Evolutionary conservation across 2,113 vertebrate genomes (phyloP).

Genomic region (Paracanthobrama guichenoti): DNA sequence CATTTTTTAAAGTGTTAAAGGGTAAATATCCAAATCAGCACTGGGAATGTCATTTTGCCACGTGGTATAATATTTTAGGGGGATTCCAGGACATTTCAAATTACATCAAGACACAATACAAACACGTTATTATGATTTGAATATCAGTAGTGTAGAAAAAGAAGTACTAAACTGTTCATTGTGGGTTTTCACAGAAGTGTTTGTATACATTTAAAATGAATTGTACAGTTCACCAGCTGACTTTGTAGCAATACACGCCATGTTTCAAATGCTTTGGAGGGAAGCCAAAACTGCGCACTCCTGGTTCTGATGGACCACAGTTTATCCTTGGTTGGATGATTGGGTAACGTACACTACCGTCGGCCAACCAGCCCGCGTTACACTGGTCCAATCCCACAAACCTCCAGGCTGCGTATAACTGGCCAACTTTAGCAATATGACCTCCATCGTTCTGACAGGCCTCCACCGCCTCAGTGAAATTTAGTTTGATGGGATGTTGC

Average conservation of each 20-base stretch:
- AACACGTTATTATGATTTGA: not conserved
- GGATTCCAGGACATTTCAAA: not conserved
- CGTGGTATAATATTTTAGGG: not conserved
- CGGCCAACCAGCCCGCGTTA: conserved; percentile 88
- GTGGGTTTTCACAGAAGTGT: conserved; percentile 26
- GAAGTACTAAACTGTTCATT: not conserved
- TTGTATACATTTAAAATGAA: not conserved
- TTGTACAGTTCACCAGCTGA: conserved; percentile 52
- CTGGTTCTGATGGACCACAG: conserved; percentile 81
- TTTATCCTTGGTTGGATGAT: conserved; percentile 77
- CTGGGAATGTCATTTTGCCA: not conserved
- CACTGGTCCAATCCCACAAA: conserved; percentile 84
- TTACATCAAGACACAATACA: conserved; percentile 4
- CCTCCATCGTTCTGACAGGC: conserved; percentile 77
- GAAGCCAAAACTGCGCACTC: conserved; percentile 87
- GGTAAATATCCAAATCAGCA: conserved; percentile 18
- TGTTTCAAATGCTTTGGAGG: conserved; percentile 73
- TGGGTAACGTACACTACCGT: conserved; percentile 88
- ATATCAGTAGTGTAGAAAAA: conserved; percentile 33
- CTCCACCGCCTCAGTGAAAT: conserved; percentile 79
- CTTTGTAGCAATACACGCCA: conserved; percentile 86
- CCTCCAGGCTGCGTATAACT: conserved; percentile 88
- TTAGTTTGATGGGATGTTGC: conserved; percentile 70
- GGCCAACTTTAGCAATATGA: conserved; percentile 85
- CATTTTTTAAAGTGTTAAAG: not conserved